Base-by-base conservation (phyloP, 1,140 invertebrate species). In the Batillaria attramentaria region DNA sequence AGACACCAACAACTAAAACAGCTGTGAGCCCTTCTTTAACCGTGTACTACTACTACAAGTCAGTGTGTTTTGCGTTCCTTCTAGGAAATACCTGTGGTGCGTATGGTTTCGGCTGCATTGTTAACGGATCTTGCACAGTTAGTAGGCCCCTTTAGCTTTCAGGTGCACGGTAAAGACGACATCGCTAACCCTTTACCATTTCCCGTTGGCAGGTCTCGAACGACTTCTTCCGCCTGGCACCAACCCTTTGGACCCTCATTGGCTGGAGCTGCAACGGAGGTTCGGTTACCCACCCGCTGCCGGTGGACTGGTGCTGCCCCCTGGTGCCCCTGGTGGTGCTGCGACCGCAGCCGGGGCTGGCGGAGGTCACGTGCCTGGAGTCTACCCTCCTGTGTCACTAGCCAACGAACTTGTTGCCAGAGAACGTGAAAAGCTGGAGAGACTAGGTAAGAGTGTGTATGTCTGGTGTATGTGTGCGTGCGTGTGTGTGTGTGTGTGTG, bases 241-340 rank as follows among this genome's bases (percentile, higher is more conserved):
- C 76, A 84, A 88, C 83, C 73, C 93, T 2, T 92, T 81, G 28
- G 97, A 98, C 90, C 95, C 96, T 0, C 96, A 97, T 88, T 98
- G 96, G 96, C 89, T 98, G 72, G 97, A 98, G 87, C 93, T 97
- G 85, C 96, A 97, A 87, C 92, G 96, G 83, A 93, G 96, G 87
- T 93, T 92, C 84, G 86, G 86, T 31, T 81, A 82, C 28, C 84
- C 82, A 37, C 85, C 84, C 42, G 79, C 79, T 13, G 46, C 81
- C 3, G 81, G 77, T 1, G 80, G 78, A 6, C 72, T 54, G 2
- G 68, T 79, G 1, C 28, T 78, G 20, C 76, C 72, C 33, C 77
- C 81, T 54, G 81, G 78, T 10, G 83, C 69, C 5, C 60, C 75
- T 54, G 84, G 84, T n/a, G 43, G 78, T 31, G n/a, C n/a, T n/a